Conservation (phyloP, 2,888 invertebrate genomes). For the Silvanus unidentatus region DNA sequence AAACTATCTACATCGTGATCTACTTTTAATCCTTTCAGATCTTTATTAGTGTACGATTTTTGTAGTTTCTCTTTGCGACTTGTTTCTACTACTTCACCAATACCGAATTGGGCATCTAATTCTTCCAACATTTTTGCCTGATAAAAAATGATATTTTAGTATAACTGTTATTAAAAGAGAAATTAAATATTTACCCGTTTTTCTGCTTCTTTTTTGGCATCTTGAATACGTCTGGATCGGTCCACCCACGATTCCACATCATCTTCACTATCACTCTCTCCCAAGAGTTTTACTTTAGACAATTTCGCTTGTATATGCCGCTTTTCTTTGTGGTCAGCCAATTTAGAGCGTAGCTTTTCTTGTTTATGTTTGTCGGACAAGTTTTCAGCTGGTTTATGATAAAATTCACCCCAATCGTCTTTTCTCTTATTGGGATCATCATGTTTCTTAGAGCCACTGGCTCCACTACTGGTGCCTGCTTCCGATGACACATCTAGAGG, state of each 20-base stretch:
- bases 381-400: slow-evolving; percentile 80
- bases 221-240: slow-evolving; percentile 67
- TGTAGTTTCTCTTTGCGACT: slow-evolving; percentile 57
- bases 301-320: slow-evolving; percentile 67
- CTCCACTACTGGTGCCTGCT: slow-evolving; percentile 21
- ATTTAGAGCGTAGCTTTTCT: slow-evolving; percentile 75
- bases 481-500: slow-evolving; percentile 65
- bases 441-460: slow-evolving; percentile 41
- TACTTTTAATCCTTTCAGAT: slow-evolving; percentile 77
- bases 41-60: slow-evolving; percentile 60
- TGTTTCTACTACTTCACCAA: slow-evolving; percentile 76
- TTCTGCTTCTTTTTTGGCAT: slow-evolving; percentile 78
- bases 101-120: slow-evolving; percentile 91
- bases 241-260: slow-evolving; percentile 80
- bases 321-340: slow-evolving; percentile 74
- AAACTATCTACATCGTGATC: slow-evolving; percentile 69
- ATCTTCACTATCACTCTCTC: slow-evolving; percentile 68
- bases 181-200: slow-evolving; percentile 55
- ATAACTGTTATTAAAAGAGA: slow-evolving; percentile 2
- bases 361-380: slow-evolving; percentile 65
- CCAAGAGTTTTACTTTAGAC: slow-evolving; percentile 55
- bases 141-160: slow-evolving; percentile 19
- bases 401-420: slow-evolving; percentile 69
- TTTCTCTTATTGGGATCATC: slow-evolving; percentile 50
- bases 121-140: slow-evolving; percentile 93